Base-by-base conservation (phyloP, 2,888 invertebrate genomes). In the Pyrgus malvae region DNA sequence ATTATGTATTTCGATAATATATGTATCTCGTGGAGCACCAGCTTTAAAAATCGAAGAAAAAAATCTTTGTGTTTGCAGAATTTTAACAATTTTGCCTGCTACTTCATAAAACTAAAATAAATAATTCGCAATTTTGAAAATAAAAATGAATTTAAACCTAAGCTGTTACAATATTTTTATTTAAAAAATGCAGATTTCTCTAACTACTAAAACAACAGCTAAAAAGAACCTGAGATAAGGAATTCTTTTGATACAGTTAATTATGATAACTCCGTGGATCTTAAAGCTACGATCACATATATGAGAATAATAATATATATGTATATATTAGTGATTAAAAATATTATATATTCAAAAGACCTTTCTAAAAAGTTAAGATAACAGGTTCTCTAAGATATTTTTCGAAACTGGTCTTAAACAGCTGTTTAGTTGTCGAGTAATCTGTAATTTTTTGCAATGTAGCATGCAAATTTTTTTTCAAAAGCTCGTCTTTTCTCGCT, bases 331-430 rank as follows among this genome's bases (percentile, higher is more conserved):
- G 16, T 16, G 38, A 46, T 53, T 53, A 21, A 17, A 9, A 46
- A 54, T 29, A 16, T 27, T 29, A 40, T 44, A 38, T 46, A 40
- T 54, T 46, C 53, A 45, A 54, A 25, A 46, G 45, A 38, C 37
- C 53, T 45, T 54, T 54, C 29, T 38, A 46, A 53, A 54, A 31
- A 46, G 37, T 37, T 53, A 35, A 27, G 19, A 16, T 38, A 29
- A 53, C 45, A 17, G 21, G 53, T 45, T 53, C 37, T 46, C 16
- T 51, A 27, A 17, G 19, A 37, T 14, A 17, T 31, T 33, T 33
- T 38, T 53, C n/a, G 29, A 23, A 45, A 45, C 53, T 23, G 37
- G 37, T 51, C 38, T 14, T 46, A 14, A 23, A 41, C 14, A 41
- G 41, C 2, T 27, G 23, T 25, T 25, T 12, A 14, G 33, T 17